These are phyloP conservation scores for Limnephilus marmoratus DNA, from an alignment of 2,888 invertebrate species.

Conservation along the genomic window DNA sequence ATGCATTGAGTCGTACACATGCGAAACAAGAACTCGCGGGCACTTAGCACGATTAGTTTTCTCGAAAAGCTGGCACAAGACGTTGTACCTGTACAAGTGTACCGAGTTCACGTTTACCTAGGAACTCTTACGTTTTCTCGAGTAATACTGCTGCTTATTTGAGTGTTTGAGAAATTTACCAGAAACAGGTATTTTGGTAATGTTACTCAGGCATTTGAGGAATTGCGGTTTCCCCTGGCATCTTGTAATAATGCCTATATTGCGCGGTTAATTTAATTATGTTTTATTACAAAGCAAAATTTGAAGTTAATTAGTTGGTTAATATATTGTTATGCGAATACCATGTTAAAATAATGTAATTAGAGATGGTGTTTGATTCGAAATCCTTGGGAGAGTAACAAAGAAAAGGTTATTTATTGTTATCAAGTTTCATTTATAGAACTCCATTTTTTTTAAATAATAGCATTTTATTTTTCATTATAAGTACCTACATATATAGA, in stretches of 20 bases:
- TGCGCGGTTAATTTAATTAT: background rate
- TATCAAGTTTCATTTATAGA: too few species aligned
- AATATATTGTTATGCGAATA: background rate
- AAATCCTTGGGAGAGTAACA: background rate
- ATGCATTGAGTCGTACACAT: constrained; percentile 28
- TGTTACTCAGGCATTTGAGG: background rate
- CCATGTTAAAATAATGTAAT: background rate
- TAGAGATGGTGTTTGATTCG: background rate
- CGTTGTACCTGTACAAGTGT: background rate
- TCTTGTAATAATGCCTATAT: background rate
- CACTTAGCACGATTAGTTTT: constrained; percentile 62
- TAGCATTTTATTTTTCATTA: too few species aligned
- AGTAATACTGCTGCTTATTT: background rate
- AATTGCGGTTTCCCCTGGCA: background rate
- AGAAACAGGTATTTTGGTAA: background rate
- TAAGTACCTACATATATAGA: too few species aligned
- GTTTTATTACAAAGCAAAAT: background rate
- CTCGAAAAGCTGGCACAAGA: constrained; percentile 43
- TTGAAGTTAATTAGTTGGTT: background rate
- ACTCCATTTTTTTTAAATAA: too few species aligned
- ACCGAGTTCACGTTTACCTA: constrained; percentile 52
- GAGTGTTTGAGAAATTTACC: background rate
- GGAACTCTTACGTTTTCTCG: constrained; percentile 41
- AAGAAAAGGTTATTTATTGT: too few species aligned
- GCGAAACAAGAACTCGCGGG: constrained; percentile 40